A percentile compares a stretch with the other conserved stretches of the same genome.
Conservation (phyloP, 2,113 vertebrate species). For the Ptychochromis oligacanthus region DNA sequence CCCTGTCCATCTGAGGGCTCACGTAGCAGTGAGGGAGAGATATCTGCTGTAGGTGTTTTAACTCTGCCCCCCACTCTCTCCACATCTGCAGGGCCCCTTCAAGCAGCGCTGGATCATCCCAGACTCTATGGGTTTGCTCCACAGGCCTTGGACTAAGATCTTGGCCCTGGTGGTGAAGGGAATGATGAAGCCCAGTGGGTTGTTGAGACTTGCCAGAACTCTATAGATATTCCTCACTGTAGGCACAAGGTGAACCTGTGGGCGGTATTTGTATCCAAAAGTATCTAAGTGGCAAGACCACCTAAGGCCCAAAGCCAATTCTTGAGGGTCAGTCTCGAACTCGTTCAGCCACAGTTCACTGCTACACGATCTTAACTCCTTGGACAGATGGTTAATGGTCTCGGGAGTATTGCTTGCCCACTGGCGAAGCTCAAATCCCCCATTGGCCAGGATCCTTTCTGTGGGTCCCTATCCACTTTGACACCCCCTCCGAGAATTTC, state of each 20-base stretch:
- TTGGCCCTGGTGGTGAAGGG: slow-evolving; percentile 22
- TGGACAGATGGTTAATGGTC: neutral
- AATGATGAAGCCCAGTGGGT: slow-evolving; percentile 10
- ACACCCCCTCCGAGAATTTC: neutral
- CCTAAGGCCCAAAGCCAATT: neutral
- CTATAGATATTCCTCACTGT: slow-evolving; percentile 35
- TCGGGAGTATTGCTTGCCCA: neutral
- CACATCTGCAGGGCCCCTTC: neutral
- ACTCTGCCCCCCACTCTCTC: neutral
- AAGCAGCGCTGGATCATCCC: neutral
- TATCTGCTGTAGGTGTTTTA: neutral
- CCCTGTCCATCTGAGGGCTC: neutral
- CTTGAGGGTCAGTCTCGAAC: neutral
- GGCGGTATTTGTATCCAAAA: neutral
- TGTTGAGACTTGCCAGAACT: slow-evolving; percentile 15
- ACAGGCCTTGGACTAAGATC: slow-evolving; percentile 5
- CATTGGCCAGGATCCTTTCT: neutral
- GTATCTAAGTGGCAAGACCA: neutral
- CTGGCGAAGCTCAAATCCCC: neutral
- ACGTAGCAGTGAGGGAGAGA: neutral
- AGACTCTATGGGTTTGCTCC: neutral
- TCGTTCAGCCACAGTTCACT: neutral
- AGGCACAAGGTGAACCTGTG: neutral
- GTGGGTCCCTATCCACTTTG: too few species aligned
- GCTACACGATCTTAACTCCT: neutral